Evolutionary conservation across 2,113 vertebrate genomes (phyloP), one percentile per base, ranked within the genome.

Genomic region (Gymnogyps californianus): DNA sequence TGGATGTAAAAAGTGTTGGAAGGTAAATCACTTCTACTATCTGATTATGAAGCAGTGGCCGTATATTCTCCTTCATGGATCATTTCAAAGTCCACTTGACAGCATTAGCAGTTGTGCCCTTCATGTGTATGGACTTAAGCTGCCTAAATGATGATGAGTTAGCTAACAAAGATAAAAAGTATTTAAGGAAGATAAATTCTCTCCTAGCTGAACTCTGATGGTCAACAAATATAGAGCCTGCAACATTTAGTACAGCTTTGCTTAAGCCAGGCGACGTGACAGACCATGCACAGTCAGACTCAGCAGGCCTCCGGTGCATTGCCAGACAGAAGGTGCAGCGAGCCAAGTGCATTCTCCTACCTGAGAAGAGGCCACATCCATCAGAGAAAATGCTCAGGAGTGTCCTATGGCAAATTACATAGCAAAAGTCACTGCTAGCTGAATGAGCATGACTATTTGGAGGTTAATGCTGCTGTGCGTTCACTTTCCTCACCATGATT

Each of bases 141-240:
- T 96, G 88, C 85, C 92, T 96, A 94, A 98, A 98, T 38, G 83
- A 89, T 80, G 89, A 90, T 96, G 93, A 88, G 81, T 84, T 95
- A 87, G 79, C 95, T 94, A 97, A 94, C 87, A 86, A 94, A 98
- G 97, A 98, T 96, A 97, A 91, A 84, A 88, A 88, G 76, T 98
- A 85, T 96, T 97, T 98, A 92, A 94, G 89, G 89, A 95, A 97
- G 97, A 97, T 93, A 96, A 96, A 96, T 95, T 92, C 69, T 75
- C 36, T 87, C 54, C 83, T 74, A 72, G 82, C 42, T 89, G 83
- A 82, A 95, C 84, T 95, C 90, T 79, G 64, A 92, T 78, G 44
- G 96, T 92, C 97, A 97, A 96, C 95, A 94, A 96, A 95, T 75
- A 64, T 6, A 87, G 44, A 87, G 66, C 59, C 74, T 78, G 44